Conservation (phyloP, 2,113 vertebrate genomes). For the Zosterops japonicus region DNA sequence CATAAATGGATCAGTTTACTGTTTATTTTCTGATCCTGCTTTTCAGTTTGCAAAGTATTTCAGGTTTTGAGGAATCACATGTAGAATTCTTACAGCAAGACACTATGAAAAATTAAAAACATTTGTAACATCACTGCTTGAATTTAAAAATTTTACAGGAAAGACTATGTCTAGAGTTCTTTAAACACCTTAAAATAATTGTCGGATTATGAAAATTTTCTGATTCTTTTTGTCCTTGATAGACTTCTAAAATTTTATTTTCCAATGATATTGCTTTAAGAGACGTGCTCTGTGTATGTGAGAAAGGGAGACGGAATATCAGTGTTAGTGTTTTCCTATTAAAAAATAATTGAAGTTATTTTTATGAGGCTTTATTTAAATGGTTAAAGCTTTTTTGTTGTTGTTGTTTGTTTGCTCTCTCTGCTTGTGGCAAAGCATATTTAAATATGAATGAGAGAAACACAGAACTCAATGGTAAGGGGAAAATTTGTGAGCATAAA, state of each 20-base stretch:
- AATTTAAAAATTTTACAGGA: background rate
- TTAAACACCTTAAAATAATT: background rate
- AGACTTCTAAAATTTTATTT: background rate
- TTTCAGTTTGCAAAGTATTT: background rate
- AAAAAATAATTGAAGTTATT: background rate
- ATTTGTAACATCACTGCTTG: background rate
- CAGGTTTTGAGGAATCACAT: background rate
- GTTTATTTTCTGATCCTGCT: background rate
- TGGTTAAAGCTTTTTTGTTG: background rate
- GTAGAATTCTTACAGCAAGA: background rate
- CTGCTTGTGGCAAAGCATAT: constrained; percentile 39
- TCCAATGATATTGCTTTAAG: background rate
- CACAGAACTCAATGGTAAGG: background rate
- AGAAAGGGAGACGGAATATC: background rate
- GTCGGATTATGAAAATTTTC: background rate
- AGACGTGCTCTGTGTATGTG: background rate
- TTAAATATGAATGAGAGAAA: constrained; percentile 69
- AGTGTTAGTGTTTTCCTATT: background rate
- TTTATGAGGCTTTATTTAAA: constrained; percentile 40
- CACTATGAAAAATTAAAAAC: background rate
- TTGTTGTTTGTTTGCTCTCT: background rate
- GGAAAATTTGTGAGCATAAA: constrained; percentile 22
- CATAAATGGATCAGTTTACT: background rate
- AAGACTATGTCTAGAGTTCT: background rate
- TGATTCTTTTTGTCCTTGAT: background rate